Conservation (phyloP, 2,113 vertebrate species). For the Pelvicachromis taeniatus region DNA sequence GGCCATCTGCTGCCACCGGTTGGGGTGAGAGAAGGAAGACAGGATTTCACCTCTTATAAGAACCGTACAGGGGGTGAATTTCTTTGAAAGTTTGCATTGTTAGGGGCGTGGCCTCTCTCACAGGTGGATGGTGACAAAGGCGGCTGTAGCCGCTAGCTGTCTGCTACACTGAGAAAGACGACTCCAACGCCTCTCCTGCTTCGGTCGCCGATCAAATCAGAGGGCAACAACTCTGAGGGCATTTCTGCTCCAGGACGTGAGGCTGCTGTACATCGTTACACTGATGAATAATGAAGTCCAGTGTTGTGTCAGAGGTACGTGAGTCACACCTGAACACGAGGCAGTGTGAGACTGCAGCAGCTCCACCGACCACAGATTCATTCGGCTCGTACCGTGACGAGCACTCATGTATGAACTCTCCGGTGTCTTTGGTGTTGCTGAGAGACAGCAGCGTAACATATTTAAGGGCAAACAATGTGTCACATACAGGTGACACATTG, state of each 20-base stretch:
- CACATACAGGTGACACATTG: neutral
- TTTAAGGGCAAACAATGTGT: neutral
- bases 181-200: neutral
- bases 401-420: neutral
- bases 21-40: no score
- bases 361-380: no score
- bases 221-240: neutral
- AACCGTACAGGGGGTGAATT: neutral
- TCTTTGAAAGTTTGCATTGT: neutral
- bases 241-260: neutral
- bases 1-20: no score
- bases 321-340: neutral
- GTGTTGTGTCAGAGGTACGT: neutral
- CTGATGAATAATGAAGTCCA: neutral
- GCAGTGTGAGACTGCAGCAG: neutral
- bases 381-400: accelerated
- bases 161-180: neutral
- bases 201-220: neutral
- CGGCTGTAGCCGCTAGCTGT: neutral
- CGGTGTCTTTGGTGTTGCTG: neutral
- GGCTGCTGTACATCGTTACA: neutral
- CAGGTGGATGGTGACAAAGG: neutral
- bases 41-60: no score
- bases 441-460: neutral
- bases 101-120: neutral